These are phyloP conservation scores for Lasioglossum vierecki DNA, from an alignment of 2,888 invertebrate genomes.

Conservation along the genomic window DNA sequence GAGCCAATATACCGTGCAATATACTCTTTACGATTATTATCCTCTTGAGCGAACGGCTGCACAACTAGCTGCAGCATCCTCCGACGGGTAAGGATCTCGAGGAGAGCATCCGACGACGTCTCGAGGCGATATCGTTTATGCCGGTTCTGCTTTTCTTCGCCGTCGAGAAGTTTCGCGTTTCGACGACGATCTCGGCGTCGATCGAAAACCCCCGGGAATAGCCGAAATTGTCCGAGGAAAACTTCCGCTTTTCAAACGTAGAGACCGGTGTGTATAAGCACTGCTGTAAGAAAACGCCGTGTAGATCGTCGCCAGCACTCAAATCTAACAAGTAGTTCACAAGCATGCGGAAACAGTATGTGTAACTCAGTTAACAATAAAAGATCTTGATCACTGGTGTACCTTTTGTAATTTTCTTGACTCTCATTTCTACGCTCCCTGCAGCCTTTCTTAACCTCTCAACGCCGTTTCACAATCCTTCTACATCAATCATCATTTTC, in stretches of 20 bases:
- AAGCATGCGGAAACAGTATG: conserved; percentile 64
- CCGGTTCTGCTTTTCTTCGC: neutral
- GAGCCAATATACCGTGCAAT: conserved; percentile 41
- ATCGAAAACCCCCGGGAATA: neutral
- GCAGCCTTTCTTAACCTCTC: neutral
- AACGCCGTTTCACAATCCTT: neutral
- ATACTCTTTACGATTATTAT: conserved; percentile 49
- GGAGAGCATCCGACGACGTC: conserved; percentile 5
- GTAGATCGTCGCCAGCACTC: conserved; percentile 56
- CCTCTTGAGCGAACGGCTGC: conserved; percentile 15
- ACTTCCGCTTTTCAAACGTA: conserved; percentile 56
- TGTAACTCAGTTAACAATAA: conserved; percentile 79
- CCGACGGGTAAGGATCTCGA: neutral
- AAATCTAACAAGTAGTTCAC: conserved; percentile 57
- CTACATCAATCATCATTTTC: neutral
- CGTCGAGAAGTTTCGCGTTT: neutral
- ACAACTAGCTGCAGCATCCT: neutral
- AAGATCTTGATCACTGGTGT: conserved; percentile 73
- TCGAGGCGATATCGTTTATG: neutral
- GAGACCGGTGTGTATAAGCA: conserved; percentile 62
- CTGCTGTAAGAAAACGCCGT: conserved; percentile 65
- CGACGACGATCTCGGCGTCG: neutral
- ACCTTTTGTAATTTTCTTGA: neutral
- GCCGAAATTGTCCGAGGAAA: neutral
- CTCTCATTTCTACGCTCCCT: neutral